phyloP scores from a whole-genome alignment of 2,888 invertebrate genomes.

The Synanthedon andrenaeformis region DNA sequence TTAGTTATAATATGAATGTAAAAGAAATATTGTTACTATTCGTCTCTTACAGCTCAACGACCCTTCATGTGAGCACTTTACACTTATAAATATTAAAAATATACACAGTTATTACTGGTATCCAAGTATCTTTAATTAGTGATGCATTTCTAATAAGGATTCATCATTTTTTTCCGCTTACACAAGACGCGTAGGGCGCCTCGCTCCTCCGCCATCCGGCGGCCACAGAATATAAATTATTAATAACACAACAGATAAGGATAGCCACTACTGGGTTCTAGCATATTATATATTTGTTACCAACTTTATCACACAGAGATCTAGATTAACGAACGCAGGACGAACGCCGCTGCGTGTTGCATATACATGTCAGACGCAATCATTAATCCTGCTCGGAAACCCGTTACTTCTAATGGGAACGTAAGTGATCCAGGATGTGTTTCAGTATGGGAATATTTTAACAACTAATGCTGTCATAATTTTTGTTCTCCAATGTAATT shows the following conservation, averaged over 20 bases:
- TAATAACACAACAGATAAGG: neutral
- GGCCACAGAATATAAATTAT: neutral
- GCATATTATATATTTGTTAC: conserved; percentile 6
- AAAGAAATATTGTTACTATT: too few species aligned
- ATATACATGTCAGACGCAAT: conserved; percentile 38
- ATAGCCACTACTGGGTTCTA: neutral
- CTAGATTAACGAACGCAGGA: conserved; percentile 23
- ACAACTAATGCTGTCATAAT: neutral
- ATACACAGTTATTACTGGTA: too few species aligned
- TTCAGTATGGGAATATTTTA: conserved; percentile 6
- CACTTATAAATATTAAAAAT: too few species aligned
- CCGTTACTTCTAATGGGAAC: conserved; percentile 51
- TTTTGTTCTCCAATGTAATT: neutral
- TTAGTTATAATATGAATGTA: too few species aligned
- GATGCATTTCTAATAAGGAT: too few species aligned
- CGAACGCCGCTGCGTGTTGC: conserved; percentile 22
- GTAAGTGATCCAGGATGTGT: conserved; percentile 35
- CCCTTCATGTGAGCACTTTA: too few species aligned
- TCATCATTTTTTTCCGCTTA: too few species aligned
- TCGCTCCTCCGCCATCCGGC: too few species aligned
- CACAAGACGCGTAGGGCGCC: too few species aligned
- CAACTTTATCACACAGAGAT: conserved; percentile 31
- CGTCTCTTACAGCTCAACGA: too few species aligned
- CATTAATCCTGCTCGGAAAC: conserved; percentile 39
- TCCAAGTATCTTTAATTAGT: too few species aligned